Base-by-base conservation (phyloP, 2,888 invertebrate genomes). In the Ichneumoninae sp. region DNA sequence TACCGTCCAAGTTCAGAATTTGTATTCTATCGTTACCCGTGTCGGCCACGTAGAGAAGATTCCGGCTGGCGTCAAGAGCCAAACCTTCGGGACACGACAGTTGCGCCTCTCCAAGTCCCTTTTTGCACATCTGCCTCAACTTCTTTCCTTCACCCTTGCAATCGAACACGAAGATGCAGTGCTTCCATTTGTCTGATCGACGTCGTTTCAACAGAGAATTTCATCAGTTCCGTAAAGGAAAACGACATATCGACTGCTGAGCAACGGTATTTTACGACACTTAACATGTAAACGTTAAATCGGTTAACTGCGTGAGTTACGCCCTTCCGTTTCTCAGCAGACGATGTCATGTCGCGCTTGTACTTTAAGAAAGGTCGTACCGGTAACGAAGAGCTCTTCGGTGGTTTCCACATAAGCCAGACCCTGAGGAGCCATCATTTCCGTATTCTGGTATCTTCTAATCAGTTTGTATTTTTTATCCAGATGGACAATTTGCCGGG, bases 1-100 rank as follows among this genome's bases (percentile, higher is more conserved):
- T 72, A n/a, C 90, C 91, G n/a, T 95, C 94, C 0, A 94, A 94
- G 88, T 95, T 94, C 1, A 96, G 89, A 16, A 95, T 93, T 92
- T 96, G 94, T 5, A 96, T 94, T 79, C 97, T 94, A 90, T 97
- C 96, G 90, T 97, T 97, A 83, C 97, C 97, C 81, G 97, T 97
- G 90, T 97, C 97, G 69, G 96, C 97, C 0, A 97, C 95, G 87
- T 97, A 96, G 19, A 97, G 94, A 77, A 94, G 94, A 81, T 95
- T 94, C 50, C 95, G 95, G 16, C 93, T 90, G 83, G 94, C 94
- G 74, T 95, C 95, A 0, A 94, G 92, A 1, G 96, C 96, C 76
- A 97, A 95, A 50, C 97, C 97, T 94, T 97, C 97, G 0, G 97
- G 97, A 36, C 96, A 96, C 26, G 95, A 94, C 89, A 97, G 95